phyloP scores from a whole-genome alignment of 2,113 vertebrate genomes.

The Martes martes region DNA sequence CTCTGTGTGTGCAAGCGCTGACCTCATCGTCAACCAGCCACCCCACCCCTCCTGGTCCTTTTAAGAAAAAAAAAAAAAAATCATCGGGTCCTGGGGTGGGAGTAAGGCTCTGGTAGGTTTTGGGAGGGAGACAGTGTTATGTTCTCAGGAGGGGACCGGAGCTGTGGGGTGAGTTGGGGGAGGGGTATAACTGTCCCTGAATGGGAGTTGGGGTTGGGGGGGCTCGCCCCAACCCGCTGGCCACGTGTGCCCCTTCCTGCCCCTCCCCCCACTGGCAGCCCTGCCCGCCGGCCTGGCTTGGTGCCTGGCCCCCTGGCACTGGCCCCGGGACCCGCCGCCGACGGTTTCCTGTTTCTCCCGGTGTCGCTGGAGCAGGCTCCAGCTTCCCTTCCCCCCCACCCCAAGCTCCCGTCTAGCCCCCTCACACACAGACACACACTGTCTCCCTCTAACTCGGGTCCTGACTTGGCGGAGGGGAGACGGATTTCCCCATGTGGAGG shows the following conservation, averaged over 20 bases:
- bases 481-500: not conserved
- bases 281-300: slow-evolving; percentile 74
- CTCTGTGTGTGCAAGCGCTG: slow-evolving; percentile 74
- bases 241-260: slow-evolving; percentile 73
- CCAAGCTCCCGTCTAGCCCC: slow-evolving; percentile 58
- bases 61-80: slow-evolving; percentile 65
- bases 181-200: not conserved
- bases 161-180: not conserved
- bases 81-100: slow-evolving; percentile 18
- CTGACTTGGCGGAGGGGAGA: slow-evolving; percentile 26
- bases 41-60: slow-evolving; percentile 75
- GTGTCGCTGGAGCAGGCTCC: slow-evolving; percentile 70
- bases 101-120: not conserved
- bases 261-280: slow-evolving; percentile 77
- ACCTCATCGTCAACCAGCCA: slow-evolving; percentile 74
- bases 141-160: not conserved
- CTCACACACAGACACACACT: slow-evolving; percentile 36
- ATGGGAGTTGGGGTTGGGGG: not conserved
- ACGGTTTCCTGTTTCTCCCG: slow-evolving; percentile 79
- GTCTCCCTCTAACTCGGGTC: slow-evolving; percentile 12
- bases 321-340: slow-evolving; percentile 78
- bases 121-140: not conserved
- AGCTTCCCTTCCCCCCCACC: slow-evolving; percentile 34
- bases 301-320: slow-evolving; percentile 80
- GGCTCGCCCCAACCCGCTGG: slow-evolving; percentile 39